Conservation (phyloP, 2,888 invertebrate genomes). For the Phytoseiulus persimilis region DNA sequence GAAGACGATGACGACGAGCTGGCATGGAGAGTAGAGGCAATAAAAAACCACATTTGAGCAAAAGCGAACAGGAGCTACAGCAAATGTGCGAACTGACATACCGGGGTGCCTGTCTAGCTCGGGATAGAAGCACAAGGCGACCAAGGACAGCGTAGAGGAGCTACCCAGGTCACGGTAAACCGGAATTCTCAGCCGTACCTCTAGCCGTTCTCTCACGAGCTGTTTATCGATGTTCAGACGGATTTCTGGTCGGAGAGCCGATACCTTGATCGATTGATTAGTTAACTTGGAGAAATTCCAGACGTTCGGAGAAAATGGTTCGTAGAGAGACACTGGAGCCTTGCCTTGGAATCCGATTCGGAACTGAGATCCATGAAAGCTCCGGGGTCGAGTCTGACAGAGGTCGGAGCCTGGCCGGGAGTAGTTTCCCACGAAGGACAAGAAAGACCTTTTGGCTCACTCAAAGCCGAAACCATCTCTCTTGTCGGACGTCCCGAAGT, state of each 20-base stretch:
- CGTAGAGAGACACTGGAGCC: too few species aligned
- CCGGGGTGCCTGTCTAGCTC: not conserved
- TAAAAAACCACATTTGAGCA: not conserved
- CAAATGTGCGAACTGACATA: not conserved
- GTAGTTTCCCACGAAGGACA: not conserved
- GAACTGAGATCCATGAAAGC: too few species aligned
- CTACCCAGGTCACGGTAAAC: not conserved
- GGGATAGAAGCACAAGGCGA: too few species aligned
- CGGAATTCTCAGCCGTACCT: too few species aligned
- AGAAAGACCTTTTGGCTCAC: not conserved
- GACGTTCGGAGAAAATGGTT: too few species aligned
- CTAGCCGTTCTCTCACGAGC: too few species aligned
- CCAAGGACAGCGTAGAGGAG: not conserved
- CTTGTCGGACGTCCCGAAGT: not conserved
- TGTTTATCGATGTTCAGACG: too few species aligned
- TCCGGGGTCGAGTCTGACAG: not conserved
- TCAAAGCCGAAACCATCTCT: not conserved
- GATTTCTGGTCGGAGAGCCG: too few species aligned
- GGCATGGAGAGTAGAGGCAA: not conserved
- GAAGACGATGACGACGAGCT: not conserved
- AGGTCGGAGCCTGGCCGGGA: not conserved
- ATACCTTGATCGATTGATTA: too few species aligned
- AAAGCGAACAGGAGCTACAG: not conserved
- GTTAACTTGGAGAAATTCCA: too few species aligned
- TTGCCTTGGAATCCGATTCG: too few species aligned